A percentile compares a stretch with the other conserved stretches of the same genome.
These are phyloP conservation scores for Poeciliopsis turrubarensis DNA, from an alignment of 2,113 vertebrate genomes.

Conservation along the genomic window DNA sequence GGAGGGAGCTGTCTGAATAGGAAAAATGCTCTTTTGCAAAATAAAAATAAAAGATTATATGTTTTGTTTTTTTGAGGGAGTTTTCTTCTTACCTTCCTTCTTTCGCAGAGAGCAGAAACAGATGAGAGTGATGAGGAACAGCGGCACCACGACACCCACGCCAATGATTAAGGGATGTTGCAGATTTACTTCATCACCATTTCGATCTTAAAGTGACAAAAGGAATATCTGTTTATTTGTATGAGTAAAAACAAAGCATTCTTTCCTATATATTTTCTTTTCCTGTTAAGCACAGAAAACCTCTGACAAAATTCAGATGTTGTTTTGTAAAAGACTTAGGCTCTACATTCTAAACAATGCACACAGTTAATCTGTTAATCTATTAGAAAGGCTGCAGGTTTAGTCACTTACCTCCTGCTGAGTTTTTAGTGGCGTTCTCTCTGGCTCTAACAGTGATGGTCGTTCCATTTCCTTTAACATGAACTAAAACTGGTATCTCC, in stretches of 20 bases:
- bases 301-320: too few relatives aligned
- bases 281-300: background rate
- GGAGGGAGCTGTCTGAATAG: background rate
- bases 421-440: fast-evolving
- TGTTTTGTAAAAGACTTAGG: too few relatives aligned
- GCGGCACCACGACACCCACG: background rate
- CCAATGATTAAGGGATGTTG: fast-evolving
- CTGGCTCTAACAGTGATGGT: conserved; percentile 28
- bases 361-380: background rate
- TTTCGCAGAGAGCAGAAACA: conserved; percentile 27
- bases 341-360: background rate
- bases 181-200: fast-evolving
- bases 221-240: background rate
- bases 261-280: too few relatives aligned
- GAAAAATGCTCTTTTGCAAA: background rate
- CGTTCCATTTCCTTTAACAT: fast-evolving
- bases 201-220: fast-evolving
- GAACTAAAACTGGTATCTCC: fast-evolving
- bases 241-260: background rate
- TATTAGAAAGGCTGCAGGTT: background rate
- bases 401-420: background rate
- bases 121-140: conserved; percentile 1
- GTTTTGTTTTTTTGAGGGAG: background rate
- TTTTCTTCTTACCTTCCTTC: conserved; percentile 34
- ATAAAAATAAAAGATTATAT: background rate